Percentiles rank a stretch among this genome's conserved stretches.
phyloP scores from a whole-genome alignment of 1,140 invertebrate species.

The Whitmania pigra region DNA sequence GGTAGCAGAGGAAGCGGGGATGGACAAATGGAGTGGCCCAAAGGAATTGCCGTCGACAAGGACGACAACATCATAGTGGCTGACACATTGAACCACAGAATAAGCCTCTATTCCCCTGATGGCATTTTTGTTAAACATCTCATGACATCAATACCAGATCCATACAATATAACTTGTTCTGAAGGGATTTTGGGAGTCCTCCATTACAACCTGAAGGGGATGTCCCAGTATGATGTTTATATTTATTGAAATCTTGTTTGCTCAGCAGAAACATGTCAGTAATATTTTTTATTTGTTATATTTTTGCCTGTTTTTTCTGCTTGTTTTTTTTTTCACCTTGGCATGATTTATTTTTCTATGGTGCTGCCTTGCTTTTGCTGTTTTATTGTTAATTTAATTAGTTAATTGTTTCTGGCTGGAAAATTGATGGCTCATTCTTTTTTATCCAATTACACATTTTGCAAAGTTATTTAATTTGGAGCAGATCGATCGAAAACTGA shows the following conservation, averaged over 20 bases:
- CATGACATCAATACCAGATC: constrained; percentile 22
- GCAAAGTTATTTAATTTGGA: too few relatives aligned
- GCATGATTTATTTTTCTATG: neutral
- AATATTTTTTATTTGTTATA: neutral
- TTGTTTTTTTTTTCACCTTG: neutral
- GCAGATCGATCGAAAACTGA: too few relatives aligned
- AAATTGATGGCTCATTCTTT: too few relatives aligned
- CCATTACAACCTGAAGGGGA: constrained; percentile 29
- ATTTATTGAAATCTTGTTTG: neutral
- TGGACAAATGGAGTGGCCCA: constrained; percentile 69
- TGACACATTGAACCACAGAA: constrained; percentile 74
- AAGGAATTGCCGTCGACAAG: constrained; percentile 72
- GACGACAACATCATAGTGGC: constrained; percentile 69
- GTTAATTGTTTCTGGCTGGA: too few relatives aligned
- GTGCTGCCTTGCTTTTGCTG: neutral
- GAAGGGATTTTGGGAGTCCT: constrained; percentile 14
- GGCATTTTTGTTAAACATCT: constrained; percentile 29
- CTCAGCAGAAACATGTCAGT: neutral
- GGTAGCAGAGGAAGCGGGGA: constrained; percentile 58
- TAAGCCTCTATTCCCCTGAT: constrained; percentile 27
- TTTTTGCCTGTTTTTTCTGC: too few relatives aligned
- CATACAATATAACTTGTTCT: constrained; percentile 15
- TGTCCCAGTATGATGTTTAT: constrained; percentile 23
- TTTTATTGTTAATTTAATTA: too few relatives aligned
- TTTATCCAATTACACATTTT: too few relatives aligned